Base-by-base conservation (phyloP, 2,797 vertebrate genomes). In the Acridotheres tristis region DNA sequence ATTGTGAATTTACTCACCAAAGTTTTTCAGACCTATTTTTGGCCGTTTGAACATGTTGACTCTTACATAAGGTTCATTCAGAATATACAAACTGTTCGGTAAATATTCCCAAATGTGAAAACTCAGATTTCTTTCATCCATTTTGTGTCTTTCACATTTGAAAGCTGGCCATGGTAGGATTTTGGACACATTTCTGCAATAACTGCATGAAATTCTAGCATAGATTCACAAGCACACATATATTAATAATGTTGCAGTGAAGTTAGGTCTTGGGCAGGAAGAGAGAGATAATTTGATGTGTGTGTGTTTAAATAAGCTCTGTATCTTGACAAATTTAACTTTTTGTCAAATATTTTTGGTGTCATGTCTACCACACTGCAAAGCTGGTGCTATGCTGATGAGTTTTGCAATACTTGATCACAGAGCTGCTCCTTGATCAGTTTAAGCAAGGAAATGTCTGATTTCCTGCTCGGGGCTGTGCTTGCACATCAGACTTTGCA, bases 41-140 rank as follows among this genome's bases (percentile, higher is more conserved):
- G 96, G 96, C 65, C 18, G 7, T 83, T 95, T 91, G 94, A 97
- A 94, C 96, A 97, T 96, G 95, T 95, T 97, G 97, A 89, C 76
- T 96, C 87, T 97, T 97, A 97, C 47, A 86, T 97, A 97, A 97
- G 91, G 72, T 90, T 96, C 81, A 90, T 94, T 96, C 75, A 91
- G 96, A 94, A 95, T 97, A 93, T 94, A 95, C 95, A 94, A 96
- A 96, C 85, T 95, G 88, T 92, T 94, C 16, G 1, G 87, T 96
- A 97, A 97, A 97, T 97, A 97, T 63, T 93, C 86, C 87, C 89
- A 95, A 96, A 79, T 94, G 87, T 82, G 92, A 93, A 96, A 75
- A 96, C 89, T 84, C 53, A 13, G 90, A 82, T 97, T 96, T 97
- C 94, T 40, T 40, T 40, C 88, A 85, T 93, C 95, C 80, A 26